Evolutionary conservation across 2,113 vertebrate species (phyloP), one percentile per base, ranked within the genome.

Genomic region (Mormyrus iriodes): DNA sequence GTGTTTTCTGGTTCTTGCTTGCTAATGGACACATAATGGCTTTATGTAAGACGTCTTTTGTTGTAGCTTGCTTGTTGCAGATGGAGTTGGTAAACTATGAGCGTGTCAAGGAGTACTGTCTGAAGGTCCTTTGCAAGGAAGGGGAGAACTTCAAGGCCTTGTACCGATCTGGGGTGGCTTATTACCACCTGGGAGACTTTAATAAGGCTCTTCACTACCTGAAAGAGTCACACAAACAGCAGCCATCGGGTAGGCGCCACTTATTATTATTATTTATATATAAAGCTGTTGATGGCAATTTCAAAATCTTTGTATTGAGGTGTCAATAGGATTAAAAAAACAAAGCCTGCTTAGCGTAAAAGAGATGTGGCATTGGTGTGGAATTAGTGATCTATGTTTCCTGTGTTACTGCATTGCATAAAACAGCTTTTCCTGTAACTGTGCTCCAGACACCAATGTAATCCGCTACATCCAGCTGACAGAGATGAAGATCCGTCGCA

Each of bases 1-100:
- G n/a, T 69, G 61, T 31, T 69, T 69, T 86, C 27, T 52, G n/a
- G 35, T 86, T 52, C 46, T 21, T 53, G 35, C 42, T 12, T n/a
- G 49, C 85, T 19, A 31, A 35, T 53, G 48, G 42, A 21, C 4
- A 10, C 61, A 31, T 31, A 9, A n/a, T 13, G 61, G 61, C 61
- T 86, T 86, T 52, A 85, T 79, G 73, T 79, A 79, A 79, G 35
- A 42, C 35, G 4, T 79, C 73, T 42, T 79, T 79, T 79, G 31
- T 79, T 85, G 21, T 49, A 99, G 98, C 98, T 42, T 99, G 98
- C 93, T 96, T 99, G 88, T 95, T 99, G 92, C 98, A 99, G 95
- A 98, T 99, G 13, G 98, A 99, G 95, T 95, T 99, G 94, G 98
- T 99, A 90, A 99, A 99, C 94, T 99, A 99, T 0, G 98, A 99